Base-by-base conservation (phyloP, 1,140 invertebrate genomes). In the Zaprionus nigranus region DNA sequence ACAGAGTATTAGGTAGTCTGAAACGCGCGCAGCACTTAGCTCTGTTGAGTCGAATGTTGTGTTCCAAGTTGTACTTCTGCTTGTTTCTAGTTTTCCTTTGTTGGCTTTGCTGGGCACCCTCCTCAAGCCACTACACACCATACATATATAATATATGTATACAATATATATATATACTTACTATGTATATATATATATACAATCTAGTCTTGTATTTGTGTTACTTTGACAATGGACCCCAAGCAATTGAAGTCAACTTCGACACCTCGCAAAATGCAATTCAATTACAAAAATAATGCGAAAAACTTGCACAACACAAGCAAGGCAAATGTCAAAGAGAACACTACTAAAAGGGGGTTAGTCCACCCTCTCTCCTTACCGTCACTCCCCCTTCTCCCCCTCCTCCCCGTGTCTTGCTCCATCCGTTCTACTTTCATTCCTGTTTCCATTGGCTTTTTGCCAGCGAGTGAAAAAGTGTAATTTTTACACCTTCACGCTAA, bases 401-500 rank as follows among this genome's bases (percentile, higher is more conserved):
- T 43, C 26, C 38, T 5, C 24, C 40, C 1, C 5, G 0, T 0
- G 0, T 40, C 13, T 36, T n/a, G 13, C 49, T 53, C 4, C 15
- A 15, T 57, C 54, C 26, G 24, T 34, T 57, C 22, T 17, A n/a
- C n/a, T 49, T 34, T 49, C n/a, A 51, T 40, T 17, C 5, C 57
- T 58, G 26, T 58, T 77, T 60, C 53, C 49, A 36, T 53, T 63
- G 64, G 59, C 64, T 54, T 53, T 63, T 36, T n/a, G n/a, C 5
- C 49, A 67, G 71, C 22, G 60, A 65, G 69, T 82, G 72, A 67
- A 71, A 71, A 87, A 87, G 72, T 86, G 83, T 86, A 87, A 86
- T 87, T 86, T 82, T 87, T 78, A 87, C 83, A 87, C 83, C 83
- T 86, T 87, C 69, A 80, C 83, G 75, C 75, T 74, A 73, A 79